Base-by-base conservation (phyloP, 2,888 invertebrate species). In the Athalia circularis region DNA sequence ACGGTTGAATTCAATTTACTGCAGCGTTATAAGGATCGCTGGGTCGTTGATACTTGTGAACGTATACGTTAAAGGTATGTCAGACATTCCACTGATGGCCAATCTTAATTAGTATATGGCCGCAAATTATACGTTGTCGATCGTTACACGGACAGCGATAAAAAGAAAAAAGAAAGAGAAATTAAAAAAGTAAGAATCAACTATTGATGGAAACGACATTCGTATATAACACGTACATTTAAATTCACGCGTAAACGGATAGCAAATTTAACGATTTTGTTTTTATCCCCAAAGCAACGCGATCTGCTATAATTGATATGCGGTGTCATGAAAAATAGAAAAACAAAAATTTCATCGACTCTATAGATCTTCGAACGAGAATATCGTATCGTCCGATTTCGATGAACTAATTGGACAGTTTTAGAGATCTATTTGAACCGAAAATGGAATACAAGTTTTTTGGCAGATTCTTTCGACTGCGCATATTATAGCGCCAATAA, bases 31-130 rank as follows among this genome's bases (percentile, higher is more conserved):
- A 48, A 65, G 47, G 48, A 65, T 65, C 65, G 7, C 5, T 13
- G 48, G 65, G 48, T 65, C 65, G 48, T 65, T 48, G 48, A 48
- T 15, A 48, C 48, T 15, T 29, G 11, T 47, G 13, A 47, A 15
- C 47, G 65, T 9, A 15, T 7, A 29, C 29, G 29, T 29, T 29
- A 29, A 1, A 29, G 29, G 29, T 29, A 29, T 29, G 29, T 29
- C 29, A 29, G 29, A 54, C 8, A 54, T 43, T 68, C n/a, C 5
- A 67, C 50, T 67, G 29, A n/a, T n/a, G 15, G 68, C 29, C 8
- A 68, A 68, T 29, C 9, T 68, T 52, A 68, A 68, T 68, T 54
- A 68, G 15, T n/a, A 29, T 54, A 68, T 67, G 50, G 50, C 67
- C 50, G 43, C 52, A 68, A 68, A 68, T 68, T 68, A 68, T 11